Percentiles rank a stretch among this genome's conserved stretches.
Evolutionary conservation across 2,113 vertebrate species (phyloP).

Genomic region (Ptilorrhoa leucosticta): DNA sequence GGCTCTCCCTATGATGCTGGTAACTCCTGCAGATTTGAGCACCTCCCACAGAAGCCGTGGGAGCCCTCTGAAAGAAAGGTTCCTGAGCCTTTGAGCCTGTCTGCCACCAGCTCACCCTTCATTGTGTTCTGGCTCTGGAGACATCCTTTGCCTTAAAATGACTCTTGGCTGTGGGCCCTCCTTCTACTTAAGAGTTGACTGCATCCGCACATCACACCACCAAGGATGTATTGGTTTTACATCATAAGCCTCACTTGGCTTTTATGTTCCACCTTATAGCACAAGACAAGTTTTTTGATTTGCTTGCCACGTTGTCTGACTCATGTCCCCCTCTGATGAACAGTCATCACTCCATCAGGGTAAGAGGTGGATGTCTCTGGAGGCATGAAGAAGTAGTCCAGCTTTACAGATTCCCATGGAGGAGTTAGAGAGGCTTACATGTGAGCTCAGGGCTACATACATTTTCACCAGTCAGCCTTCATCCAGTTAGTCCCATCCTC

Average conservation of each 20-base stretch:
- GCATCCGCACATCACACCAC: not conserved
- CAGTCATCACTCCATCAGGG: not conserved
- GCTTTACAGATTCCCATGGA: not conserved
- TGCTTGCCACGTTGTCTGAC: not conserved
- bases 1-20: not conserved
- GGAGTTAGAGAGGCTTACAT: not conserved
- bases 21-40: not conserved
- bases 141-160: not conserved
- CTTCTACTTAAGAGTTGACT: not conserved
- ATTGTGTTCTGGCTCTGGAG: not conserved
- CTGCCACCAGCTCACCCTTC: not conserved
- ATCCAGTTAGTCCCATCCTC: not conserved
- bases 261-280: not conserved
- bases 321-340: not conserved
- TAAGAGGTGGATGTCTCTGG: not conserved
- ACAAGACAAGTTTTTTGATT: not conserved
- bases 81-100: not conserved
- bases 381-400: not conserved
- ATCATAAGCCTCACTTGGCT: rapidly evolving
- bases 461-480: not conserved
- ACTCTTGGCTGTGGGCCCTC: not conserved
- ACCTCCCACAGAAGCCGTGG: not conserved
- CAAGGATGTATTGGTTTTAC: not conserved
- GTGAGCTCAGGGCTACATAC: not conserved
- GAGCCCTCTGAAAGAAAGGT: not conserved